Evolutionary conservation across 2,797 vertebrate genomes (phyloP).

Genomic region (Amphiprion clarkii): DNA sequence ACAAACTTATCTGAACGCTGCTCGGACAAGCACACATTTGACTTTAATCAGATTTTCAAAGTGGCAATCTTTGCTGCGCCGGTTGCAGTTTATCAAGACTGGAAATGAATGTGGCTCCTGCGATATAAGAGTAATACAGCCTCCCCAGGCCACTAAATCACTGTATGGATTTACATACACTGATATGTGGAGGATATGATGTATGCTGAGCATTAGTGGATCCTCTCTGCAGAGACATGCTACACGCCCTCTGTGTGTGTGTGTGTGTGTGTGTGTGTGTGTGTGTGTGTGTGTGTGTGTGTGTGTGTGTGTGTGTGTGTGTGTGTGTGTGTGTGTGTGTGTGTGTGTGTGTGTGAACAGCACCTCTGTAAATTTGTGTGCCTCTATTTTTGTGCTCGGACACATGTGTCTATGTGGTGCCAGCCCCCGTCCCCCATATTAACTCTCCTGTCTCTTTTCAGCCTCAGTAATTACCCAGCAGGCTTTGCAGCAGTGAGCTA

Average conservation of each 20-base stretch:
- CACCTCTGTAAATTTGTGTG: constrained; percentile 51
- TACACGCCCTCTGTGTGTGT: constrained; percentile 25
- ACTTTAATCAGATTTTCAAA: constrained; percentile 46
- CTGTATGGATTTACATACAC: constrained; percentile 72
- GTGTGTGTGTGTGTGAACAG: constrained; percentile 46
- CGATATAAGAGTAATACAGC: constrained; percentile 33
- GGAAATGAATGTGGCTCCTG: constrained; percentile 42
- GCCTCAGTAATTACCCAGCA: constrained; percentile 86
- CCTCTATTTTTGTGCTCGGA: constrained; percentile 49
- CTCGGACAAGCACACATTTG: constrained; percentile 7
- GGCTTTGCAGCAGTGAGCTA: constrained; percentile 81
- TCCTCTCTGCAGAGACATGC: constrained; percentile 40
- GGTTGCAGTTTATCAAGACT: constrained; percentile 34
- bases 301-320: constrained; percentile 38
- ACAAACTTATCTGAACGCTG: constrained; percentile 29
- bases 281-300: no score
- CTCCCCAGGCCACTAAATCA: constrained; percentile 52
- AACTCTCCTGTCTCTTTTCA: constrained; percentile 76
- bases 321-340: constrained; percentile 38
- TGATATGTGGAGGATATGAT: constrained; percentile 65
- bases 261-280: constrained; percentile 32
- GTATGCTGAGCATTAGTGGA: constrained; percentile 59
- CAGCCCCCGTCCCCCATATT: constrained; percentile 68
- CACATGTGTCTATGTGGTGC: constrained; percentile 28
- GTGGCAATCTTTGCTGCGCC: constrained; percentile 28